A percentile compares a stretch with the other conserved stretches of the same genome.
Evolutionary conservation across 2,113 vertebrate species (phyloP).

Genomic region (Oceanites oceanicus): DNA sequence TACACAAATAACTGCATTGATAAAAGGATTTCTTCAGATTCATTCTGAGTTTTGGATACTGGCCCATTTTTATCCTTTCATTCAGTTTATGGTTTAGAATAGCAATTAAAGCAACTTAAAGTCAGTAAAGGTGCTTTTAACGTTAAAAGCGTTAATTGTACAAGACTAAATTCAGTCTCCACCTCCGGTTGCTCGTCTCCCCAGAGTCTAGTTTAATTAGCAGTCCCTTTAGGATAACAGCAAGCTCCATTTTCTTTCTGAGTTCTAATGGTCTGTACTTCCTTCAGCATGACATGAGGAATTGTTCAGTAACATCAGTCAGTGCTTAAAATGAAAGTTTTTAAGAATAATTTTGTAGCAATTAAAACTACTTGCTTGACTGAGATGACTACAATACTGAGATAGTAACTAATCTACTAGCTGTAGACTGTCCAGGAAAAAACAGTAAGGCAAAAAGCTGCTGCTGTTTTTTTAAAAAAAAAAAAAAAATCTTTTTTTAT

Average conservation of each 20-base stretch:
- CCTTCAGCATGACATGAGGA: neutral
- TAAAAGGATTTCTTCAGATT: conserved; percentile 17
- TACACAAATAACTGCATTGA: neutral
- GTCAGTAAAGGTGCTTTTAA: neutral
- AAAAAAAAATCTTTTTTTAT: too few relatives aligned
- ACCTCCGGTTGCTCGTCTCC: neutral
- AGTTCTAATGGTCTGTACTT: neutral
- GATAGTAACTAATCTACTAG: neutral
- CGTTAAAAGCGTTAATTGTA: conserved; percentile 16
- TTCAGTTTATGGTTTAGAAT: conserved; percentile 25
- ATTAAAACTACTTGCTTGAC: neutral
- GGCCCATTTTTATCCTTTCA: conserved; percentile 5
- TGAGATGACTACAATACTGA: neutral
- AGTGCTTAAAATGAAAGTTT: conserved; percentile 5
- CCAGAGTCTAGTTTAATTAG: conserved; percentile 12
- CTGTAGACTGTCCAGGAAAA: neutral
- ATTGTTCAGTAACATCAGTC: neutral
- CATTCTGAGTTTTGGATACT: neutral
- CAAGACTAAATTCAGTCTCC: neutral
- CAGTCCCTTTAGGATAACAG: neutral
- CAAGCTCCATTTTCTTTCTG: neutral
- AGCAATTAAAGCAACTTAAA: conserved; percentile 19
- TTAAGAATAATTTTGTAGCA: neutral
- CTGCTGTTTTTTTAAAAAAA: neutral
- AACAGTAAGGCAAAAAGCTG: neutral